Conservation (phyloP, 2,888 invertebrate species). For the Patella caerulea region DNA sequence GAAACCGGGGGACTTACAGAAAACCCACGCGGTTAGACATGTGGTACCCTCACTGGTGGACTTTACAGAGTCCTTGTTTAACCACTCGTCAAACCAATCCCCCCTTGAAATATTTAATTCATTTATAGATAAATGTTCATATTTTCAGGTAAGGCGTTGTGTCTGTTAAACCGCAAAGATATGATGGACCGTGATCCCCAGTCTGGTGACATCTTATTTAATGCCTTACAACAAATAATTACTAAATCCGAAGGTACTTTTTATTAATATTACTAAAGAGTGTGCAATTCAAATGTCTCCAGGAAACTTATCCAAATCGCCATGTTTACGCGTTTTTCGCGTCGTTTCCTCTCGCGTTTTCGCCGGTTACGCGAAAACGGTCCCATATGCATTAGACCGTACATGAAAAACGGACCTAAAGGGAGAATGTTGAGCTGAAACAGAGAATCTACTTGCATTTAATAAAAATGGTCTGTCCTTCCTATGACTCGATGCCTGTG, state of each 20-base stretch:
- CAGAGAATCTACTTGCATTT: too few species aligned
- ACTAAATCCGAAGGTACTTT: conserved; percentile 43
- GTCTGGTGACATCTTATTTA: conserved; percentile 93
- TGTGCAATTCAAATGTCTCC: background rate
- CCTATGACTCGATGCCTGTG: too few species aligned
- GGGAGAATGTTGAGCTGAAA: too few species aligned
- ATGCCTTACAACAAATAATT: conserved; percentile 78
- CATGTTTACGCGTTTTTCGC: background rate
- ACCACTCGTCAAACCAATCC: too few species aligned
- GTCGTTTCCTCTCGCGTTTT: background rate
- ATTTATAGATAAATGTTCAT: background rate
- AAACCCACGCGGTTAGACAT: too few species aligned
- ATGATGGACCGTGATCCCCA: conserved; percentile 92
- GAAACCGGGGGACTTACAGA: too few species aligned
- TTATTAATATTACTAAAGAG: background rate
- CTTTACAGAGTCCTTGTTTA: too few species aligned
- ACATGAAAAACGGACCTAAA: too few species aligned
- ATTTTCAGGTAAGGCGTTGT: conserved; percentile 86
- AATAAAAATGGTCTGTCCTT: too few species aligned
- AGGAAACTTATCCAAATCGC: background rate
- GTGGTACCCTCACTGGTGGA: too few species aligned
- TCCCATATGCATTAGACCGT: too few species aligned
- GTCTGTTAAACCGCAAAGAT: conserved; percentile 89
- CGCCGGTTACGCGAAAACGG: background rate
- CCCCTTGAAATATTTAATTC: too few species aligned